A percentile compares a stretch with the other conserved stretches of the same genome.
phyloP scores from a whole-genome alignment of 1,140 invertebrate genomes.

The Nasonia longicornis region DNA sequence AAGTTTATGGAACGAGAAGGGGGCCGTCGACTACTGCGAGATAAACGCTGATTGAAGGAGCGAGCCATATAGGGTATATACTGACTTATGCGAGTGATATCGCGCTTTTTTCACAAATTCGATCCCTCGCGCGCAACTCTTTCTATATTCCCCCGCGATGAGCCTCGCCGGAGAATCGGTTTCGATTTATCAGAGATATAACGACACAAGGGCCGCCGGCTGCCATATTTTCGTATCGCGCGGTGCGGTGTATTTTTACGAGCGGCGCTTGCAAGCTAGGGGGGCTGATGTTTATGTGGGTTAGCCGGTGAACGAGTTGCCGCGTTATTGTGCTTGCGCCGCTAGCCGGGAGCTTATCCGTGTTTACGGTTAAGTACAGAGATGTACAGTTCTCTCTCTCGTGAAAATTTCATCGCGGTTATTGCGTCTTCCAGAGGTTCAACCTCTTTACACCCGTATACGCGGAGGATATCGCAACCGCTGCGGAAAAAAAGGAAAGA shows the following conservation, averaged over 20 bases:
- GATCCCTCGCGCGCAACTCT: not conserved
- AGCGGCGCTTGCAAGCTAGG: not conserved
- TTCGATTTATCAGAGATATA: not conserved
- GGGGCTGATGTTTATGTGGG: not conserved
- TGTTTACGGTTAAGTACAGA: not conserved
- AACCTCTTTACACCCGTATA: not conserved
- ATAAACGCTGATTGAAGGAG: conserved; percentile 8
- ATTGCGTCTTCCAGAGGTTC: not conserved
- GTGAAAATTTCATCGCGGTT: not conserved
- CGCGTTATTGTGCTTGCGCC: not conserved
- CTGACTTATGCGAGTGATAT: not conserved
- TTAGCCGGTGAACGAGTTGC: not conserved
- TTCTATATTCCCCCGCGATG: not conserved
- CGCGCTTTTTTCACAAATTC: not conserved
- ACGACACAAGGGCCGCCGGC: not conserved
- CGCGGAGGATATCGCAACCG: not conserved
- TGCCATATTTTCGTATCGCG: not conserved
- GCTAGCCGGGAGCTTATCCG: not conserved
- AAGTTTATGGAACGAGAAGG: not conserved
- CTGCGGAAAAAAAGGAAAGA: not conserved
- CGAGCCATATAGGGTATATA: not conserved
- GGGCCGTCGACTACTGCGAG: not conserved
- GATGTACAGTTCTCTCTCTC: not conserved
- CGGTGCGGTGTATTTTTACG: not conserved
- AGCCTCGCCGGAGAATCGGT: not conserved